These are phyloP conservation scores for Corythoichthys intestinalis DNA, from an alignment of 2,113 vertebrate species.

Conservation along the genomic window DNA sequence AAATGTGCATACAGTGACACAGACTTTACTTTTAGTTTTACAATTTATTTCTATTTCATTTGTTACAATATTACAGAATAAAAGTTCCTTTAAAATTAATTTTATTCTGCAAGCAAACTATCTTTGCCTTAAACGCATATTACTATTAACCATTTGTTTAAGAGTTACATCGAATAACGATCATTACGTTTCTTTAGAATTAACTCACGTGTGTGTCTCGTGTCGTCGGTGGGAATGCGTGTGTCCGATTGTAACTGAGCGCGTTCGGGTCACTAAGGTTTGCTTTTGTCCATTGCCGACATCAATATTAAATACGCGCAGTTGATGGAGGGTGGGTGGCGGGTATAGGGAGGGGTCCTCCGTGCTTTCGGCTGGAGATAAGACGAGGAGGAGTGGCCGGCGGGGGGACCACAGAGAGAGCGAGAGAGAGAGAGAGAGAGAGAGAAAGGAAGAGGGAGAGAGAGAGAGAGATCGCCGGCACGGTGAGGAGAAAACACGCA, in stretches of 20 bases:
- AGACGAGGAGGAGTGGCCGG: constrained; percentile 81
- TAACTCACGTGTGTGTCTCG: background rate
- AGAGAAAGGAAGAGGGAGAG: constrained; percentile 20
- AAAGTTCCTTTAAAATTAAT: no score
- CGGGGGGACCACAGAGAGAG: constrained; percentile 71
- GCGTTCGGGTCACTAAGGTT: constrained; percentile 24
- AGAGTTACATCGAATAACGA: background rate
- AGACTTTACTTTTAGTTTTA: no score
- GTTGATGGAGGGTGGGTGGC: constrained; percentile 48
- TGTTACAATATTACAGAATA: no score
- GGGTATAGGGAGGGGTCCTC: constrained; percentile 74
- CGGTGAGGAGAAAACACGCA: background rate
- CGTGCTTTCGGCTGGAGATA: constrained; percentile 78
- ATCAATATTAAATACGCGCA: constrained; percentile 72
- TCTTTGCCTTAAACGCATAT: background rate
- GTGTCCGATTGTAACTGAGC: constrained; percentile 1
- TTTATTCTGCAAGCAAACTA: background rate
- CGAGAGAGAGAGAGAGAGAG: constrained; percentile 69
- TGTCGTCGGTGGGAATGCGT: background rate
- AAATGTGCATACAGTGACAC: no score
- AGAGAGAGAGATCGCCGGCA: constrained; percentile 1
- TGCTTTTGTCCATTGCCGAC: constrained; percentile 54
- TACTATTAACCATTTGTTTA: background rate
- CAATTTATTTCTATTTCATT: no score
- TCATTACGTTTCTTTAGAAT: background rate